phyloP scores from a whole-genome alignment of 2,888 invertebrate genomes.

The Latheticus oryzae region DNA sequence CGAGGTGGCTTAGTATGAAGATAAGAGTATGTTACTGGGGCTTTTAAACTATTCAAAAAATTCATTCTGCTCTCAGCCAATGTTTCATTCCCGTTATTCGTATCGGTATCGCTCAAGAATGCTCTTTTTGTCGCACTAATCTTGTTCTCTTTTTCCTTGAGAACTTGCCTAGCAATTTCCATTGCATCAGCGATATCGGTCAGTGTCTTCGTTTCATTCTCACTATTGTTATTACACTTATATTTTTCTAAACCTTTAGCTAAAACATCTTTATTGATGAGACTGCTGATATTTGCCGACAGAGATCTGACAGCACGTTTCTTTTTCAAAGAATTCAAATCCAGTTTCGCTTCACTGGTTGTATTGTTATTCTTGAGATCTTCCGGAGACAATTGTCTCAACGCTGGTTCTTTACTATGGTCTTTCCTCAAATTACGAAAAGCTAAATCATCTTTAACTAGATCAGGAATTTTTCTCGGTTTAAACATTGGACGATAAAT shows the following conservation, averaged over 20 bases:
- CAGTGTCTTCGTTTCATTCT: conserved; percentile 55
- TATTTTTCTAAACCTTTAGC: conserved; percentile 48
- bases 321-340: conserved; percentile 71
- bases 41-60: conserved; percentile 59
- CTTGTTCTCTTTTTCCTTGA: conserved; percentile 63
- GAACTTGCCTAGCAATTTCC: conserved; percentile 64
- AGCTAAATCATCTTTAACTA: conserved; percentile 89
- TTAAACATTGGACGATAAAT: conserved; percentile 71
- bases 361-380: conserved; percentile 68
- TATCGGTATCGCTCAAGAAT: conserved; percentile 63
- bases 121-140: conserved; percentile 60
- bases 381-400: conserved; percentile 66
- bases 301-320: conserved; percentile 84
- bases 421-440: conserved; percentile 88
- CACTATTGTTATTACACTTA: conserved; percentile 47
- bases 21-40: conserved; percentile 40
- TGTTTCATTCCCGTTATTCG: conserved; percentile 56
- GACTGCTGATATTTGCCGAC: conserved; percentile 85
- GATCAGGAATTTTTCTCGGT: conserved; percentile 79
- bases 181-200: conserved; percentile 64
- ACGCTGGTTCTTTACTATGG: conserved; percentile 68
- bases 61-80: conserved; percentile 61
- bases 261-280: conserved; percentile 75
- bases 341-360: conserved; percentile 50
- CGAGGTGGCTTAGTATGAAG: conserved; percentile 57